Percentiles rank a stretch among this genome's conserved stretches.
Evolutionary conservation across 2,888 invertebrate genomes (phyloP).

Genomic region (Stramonita haemastoma): DNA sequence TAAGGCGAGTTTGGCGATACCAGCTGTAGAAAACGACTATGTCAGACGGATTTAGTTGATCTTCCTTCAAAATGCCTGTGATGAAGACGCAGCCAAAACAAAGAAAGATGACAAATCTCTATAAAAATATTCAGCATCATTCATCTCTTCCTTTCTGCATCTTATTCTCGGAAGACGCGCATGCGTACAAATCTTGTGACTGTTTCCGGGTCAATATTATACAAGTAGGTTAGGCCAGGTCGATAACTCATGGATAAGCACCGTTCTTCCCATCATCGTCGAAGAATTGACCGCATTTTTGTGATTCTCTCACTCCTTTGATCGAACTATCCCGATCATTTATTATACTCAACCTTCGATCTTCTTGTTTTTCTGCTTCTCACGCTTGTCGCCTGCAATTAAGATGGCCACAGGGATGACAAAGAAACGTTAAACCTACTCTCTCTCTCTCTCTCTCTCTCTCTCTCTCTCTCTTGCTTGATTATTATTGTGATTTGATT

Average conservation of each 20-base stretch:
- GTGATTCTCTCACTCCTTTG: not conserved
- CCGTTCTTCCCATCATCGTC: not conserved
- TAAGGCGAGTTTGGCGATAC: not conserved
- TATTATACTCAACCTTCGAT: not conserved
- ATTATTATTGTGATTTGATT: not conserved
- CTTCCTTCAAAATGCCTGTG: not conserved
- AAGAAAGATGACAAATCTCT: slow-evolving; percentile 25
- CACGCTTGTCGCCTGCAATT: not conserved
- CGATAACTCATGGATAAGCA: slow-evolving; percentile 1
- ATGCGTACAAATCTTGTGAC: not conserved
- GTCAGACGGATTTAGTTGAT: not conserved
- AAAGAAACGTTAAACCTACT: not conserved
- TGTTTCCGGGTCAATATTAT: slow-evolving; percentile 25
- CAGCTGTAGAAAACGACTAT: not conserved
- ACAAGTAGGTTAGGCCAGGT: not conserved
- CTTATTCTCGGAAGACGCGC: not conserved
- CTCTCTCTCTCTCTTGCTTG: slow-evolving; percentile 9
- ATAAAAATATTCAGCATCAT: slow-evolving; percentile 34
- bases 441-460: slow-evolving; percentile 19
- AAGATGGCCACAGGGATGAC: no score
- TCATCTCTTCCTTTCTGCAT: slow-evolving; percentile 4
- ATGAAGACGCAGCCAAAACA: not conserved
- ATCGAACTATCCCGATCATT: not conserved
- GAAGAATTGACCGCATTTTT: not conserved
- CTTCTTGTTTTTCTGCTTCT: not conserved